phyloP scores from a whole-genome alignment of 2,113 vertebrate genomes.

The Pseudorasbora parva region DNA sequence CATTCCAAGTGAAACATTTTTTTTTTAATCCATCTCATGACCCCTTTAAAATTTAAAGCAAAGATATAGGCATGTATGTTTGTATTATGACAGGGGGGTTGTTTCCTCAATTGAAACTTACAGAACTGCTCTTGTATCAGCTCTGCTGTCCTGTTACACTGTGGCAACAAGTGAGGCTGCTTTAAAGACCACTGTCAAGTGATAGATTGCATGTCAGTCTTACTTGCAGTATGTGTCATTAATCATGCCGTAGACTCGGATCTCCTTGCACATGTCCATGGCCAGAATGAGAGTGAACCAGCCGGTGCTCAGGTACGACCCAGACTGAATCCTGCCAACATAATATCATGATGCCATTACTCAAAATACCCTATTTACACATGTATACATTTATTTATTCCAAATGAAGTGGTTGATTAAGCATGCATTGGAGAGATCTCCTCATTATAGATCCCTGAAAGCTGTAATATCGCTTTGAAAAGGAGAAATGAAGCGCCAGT shows the following conservation, averaged over 20 bases:
- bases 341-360: conserved; percentile 33
- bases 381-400: not conserved
- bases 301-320: conserved; percentile 97
- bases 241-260: conserved; percentile 98
- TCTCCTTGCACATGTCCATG: conserved; percentile 97
- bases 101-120: not conserved
- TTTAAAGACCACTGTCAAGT: conserved; percentile 16
- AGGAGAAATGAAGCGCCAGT: not conserved
- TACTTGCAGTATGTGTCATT: conserved; percentile 99
- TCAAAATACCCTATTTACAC: too few species aligned
- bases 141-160: not conserved
- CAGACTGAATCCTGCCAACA: conserved; percentile 91
- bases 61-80: not conserved
- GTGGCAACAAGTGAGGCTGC: not conserved
- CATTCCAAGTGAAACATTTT: too few species aligned
- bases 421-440: not conserved
- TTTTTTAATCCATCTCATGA: too few species aligned
- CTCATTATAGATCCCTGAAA: not conserved
- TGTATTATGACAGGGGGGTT: not conserved
- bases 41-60: not conserved
- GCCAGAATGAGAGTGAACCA: conserved; percentile 99
- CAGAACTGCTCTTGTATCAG: not conserved
- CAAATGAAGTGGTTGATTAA: not conserved
- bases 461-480: not conserved
- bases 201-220: conserved; percentile 58